Evolutionary conservation across 2,113 vertebrate species (phyloP), one percentile per base, ranked within the genome.

Genomic region (Canis aureus): DNA sequence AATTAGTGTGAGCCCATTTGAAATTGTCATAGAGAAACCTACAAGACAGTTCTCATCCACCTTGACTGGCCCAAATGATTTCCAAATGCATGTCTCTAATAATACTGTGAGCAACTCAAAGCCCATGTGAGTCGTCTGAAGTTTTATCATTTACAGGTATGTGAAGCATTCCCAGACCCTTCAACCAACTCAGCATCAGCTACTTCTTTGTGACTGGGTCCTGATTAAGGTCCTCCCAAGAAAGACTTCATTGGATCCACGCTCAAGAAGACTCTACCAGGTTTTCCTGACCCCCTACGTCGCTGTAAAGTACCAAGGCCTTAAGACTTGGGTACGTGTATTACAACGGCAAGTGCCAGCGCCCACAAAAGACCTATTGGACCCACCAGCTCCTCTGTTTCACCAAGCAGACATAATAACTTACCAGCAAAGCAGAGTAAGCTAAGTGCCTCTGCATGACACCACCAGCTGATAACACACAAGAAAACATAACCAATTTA

Each of bases 131-230:
- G 96, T 97, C n/a, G 89, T 98, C 98, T 98, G 97, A 98, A 98
- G 97, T 98, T 92, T 97, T 98, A 97, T 98, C 93, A 94, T 98
- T 98, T 97, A 64, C 97, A 98, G 98, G 98, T 98, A 17, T 95
- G 78, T 94, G 97, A 97, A 94, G 95, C 84, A 97, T 94, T 93
- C 88, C 80, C 91, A 94, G 97, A 96, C 57, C 86, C 73, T 95
- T 62, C 97, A 81, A 3, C 94, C 94, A 94, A 51, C 53, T 89
- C 91, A 73, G 2, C 96, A 87, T 60, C 98, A 91, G 13, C 97
- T 81, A 16, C 97, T 97, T 84, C 93, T 85, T 66, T 93, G 66
- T 96, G 82, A 95, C 84, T 95, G 90, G 71, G 83, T 97, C 96
- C 97, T 92, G 94, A 92, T 81, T 95, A 92, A 97, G 93, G 57